A percentile compares a stretch with the other conserved stretches of the same genome.
Conservation (phyloP, 2,797 vertebrate species). For the Propithecus deckenii region DNA sequence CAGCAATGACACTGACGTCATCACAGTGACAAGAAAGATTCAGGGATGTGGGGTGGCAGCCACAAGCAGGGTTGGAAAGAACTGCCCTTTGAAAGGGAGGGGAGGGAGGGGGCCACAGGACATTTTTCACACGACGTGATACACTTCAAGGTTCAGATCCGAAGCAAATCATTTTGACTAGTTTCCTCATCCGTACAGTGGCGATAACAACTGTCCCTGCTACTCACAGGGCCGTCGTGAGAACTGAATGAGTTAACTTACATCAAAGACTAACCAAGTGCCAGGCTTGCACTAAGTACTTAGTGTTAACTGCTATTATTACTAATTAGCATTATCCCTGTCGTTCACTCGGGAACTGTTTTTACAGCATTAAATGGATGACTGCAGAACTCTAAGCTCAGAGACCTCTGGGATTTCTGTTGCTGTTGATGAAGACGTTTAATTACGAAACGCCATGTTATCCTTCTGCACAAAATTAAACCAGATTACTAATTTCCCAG, state of each 20-base stretch:
- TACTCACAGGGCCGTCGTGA: neutral
- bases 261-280: neutral
- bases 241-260: neutral
- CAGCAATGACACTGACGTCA: neutral
- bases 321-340: neutral
- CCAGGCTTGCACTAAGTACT: neutral
- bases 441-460: neutral
- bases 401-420: neutral
- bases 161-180: neutral
- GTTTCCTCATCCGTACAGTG: neutral
- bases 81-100: neutral
- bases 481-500: slow-evolving; percentile 29
- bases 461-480: slow-evolving; percentile 12
- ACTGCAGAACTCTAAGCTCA: neutral
- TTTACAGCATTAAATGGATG: neutral
- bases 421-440: neutral
- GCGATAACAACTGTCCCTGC: neutral
- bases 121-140: neutral
- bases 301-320: neutral
- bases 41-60: neutral
- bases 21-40: neutral
- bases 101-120: neutral
- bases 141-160: neutral
- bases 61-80: neutral
- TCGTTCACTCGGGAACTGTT: neutral